Base-by-base conservation (phyloP, 2,888 invertebrate species). In the Andrena flavipes region DNA sequence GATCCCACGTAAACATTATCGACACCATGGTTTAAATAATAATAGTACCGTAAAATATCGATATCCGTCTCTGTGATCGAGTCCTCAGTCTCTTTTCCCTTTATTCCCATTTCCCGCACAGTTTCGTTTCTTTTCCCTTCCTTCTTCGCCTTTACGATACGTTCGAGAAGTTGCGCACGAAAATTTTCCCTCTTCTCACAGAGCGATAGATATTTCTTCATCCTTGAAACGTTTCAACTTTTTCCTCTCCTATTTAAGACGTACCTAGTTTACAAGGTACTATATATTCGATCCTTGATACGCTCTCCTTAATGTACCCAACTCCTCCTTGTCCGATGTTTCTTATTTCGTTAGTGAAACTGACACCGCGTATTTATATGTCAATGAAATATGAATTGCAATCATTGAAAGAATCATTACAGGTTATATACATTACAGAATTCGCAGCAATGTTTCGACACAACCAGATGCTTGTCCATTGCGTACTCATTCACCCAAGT, bases 1-100 rank as follows among this genome's bases (percentile, higher is more conserved):
- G 98, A 97, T 0, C 98, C 97, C 0, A 99, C 97, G 92, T 98
- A 97, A 84, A 97, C 96, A 2, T 98, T 98, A 92, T 98, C 98
- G 62, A 99, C 97, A 0, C 98, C 99, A 93, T 98, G 97, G 90
- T 97, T 96, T 65, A 99, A 96, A 91, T 98, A 99, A 93, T 98
- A 98, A 93, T 98, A 98, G 94, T 99, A 99, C 84, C 98, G 95
- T 69, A 97, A 93, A 90, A 97, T 94, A 92, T 97, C 96, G 87
- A 95, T 95, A 91, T 97, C 97, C 62, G 95, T 95, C 1, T 95
- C 95, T 0, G 76, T 77, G 29, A 90, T 64, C 65, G 80, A 84
- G 29, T 16, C 8, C 6, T 77, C 51, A 6, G 69, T 54, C 16
- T 93, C 94, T n/a, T 93, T 94, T 6, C 33, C 20, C 8, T 8